These are phyloP conservation scores for Sphinx pinastri DNA, from an alignment of 2,888 invertebrate species.

Conservation along the genomic window DNA sequence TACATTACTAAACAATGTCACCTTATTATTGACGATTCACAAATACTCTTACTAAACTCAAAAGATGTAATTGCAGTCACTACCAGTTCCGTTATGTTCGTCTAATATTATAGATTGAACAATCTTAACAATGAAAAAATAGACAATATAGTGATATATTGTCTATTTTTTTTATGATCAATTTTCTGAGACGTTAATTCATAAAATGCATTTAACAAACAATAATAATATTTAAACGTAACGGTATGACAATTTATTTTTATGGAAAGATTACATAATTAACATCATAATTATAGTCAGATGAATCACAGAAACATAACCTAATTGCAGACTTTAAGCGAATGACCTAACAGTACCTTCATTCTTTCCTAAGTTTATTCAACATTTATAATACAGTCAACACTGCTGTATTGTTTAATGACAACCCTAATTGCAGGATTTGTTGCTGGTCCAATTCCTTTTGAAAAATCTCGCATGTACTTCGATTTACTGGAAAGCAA, in stretches of 20 bases:
- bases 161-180: neutral
- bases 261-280: too few relatives aligned
- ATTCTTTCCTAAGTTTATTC: too few relatives aligned
- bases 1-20: conserved; percentile 11
- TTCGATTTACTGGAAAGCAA: conserved; percentile 12
- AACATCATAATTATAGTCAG: too few relatives aligned
- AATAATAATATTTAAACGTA: neutral
- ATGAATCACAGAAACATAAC: too few relatives aligned
- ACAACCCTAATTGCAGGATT: conserved; percentile 21
- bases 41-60: too few relatives aligned
- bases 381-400: neutral
- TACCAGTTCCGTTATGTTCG: too few relatives aligned
- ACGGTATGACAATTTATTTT: neutral
- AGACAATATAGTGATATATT: too few relatives aligned
- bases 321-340: too few relatives aligned
- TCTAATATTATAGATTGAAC: too few relatives aligned
- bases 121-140: too few relatives aligned
- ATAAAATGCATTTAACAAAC: conserved; percentile 1
- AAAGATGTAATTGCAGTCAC: too few relatives aligned
- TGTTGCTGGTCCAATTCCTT: conserved; percentile 20
- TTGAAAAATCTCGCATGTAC: conserved; percentile 21
- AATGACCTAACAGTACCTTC: too few relatives aligned
- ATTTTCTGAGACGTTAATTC: neutral
- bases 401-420: neutral
- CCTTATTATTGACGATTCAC: conserved; percentile 3